A percentile compares a stretch with the other conserved stretches of the same genome.
phyloP scores from a whole-genome alignment of 64 coral and sea anemone genomes.

The Pachyseris speciosa region DNA sequence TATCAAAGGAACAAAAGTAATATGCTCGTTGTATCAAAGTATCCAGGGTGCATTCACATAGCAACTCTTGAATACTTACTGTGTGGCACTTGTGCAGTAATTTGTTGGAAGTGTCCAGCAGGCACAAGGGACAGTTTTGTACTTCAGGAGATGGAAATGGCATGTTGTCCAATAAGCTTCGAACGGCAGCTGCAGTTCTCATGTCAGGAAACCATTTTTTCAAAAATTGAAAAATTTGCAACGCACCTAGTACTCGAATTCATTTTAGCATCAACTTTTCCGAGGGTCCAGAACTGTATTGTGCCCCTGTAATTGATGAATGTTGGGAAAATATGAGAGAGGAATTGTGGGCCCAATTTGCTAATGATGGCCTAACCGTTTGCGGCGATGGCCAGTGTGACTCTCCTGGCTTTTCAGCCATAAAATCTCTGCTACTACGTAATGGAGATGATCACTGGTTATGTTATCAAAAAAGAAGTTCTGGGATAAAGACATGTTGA shows the following conservation, averaged over 20 bases:
- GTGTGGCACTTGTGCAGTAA: conserved; percentile 30
- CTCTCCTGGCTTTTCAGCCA: conserved; percentile 61
- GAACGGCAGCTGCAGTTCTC: conserved; percentile 28
- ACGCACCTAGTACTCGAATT: conserved; percentile 26
- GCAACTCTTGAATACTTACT: neutral
- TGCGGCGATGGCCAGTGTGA: conserved; percentile 63
- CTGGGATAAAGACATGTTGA: conserved; percentile 33
- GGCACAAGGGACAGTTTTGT: conserved; percentile 15
- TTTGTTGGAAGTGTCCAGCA: conserved; percentile 43
- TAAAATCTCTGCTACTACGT: conserved; percentile 48
- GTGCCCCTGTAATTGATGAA: conserved; percentile 26
- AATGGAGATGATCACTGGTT: conserved; percentile 16
- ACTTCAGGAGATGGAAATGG: conserved; percentile 13
- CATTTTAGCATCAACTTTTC: conserved; percentile 48
- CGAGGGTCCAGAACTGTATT: conserved; percentile 39
- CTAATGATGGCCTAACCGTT: conserved; percentile 12
- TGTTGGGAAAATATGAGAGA: conserved; percentile 49
- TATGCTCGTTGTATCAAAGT: conserved; percentile 45
- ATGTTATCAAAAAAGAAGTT: conserved; percentile 50
- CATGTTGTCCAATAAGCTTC: conserved; percentile 51
- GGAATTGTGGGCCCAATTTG: conserved; percentile 6
- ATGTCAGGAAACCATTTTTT: conserved; percentile 65
- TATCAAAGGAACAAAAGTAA: conserved; percentile 55
- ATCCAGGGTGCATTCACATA: conserved; percentile 31
- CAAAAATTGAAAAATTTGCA: conserved; percentile 53